Base-by-base conservation (phyloP, 2,113 vertebrate genomes). In the Poeciliopsis prolifica region DNA sequence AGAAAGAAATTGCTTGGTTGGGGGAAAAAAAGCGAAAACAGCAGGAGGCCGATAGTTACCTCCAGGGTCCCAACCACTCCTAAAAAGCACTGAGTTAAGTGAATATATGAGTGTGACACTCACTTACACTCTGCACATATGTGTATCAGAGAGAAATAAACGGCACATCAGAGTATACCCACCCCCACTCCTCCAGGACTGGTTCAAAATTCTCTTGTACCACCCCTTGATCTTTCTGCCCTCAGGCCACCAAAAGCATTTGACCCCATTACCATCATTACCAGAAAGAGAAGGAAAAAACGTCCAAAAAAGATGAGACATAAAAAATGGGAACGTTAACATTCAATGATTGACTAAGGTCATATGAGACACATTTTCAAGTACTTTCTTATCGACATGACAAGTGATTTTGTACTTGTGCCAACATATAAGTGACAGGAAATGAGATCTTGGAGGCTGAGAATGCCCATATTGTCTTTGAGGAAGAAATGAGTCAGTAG, bases 221-320 rank as follows among this genome's bases (percentile, higher is more conserved):
- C 73, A 58, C 76, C 76, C 79, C 67, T 8, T 40, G 31, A 17
- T 78, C 74, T 86, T 48, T 77, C 75, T 88, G 77, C 85, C 88
- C 87, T 30, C 64, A 72, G 83, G 79, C 71, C 58, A 70, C 65
- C 4, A 37, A 83, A 88, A 90, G 81, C 77, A 65, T 87, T 86
- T 83, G 84, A 85, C 77, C 88, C 78, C 48, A 75, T 89, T 90
- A 85, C 82, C 81, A 90, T 87, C 86, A 91, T 90, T 92, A 88
- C 74, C 82, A 85, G 69, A 82, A 75, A 82, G 76, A 81, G 82
- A 3, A 37, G 40, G 44, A 11, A 14, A 17, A 17, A 19, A 58
- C 72, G 72, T 58, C 70, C 8, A 44, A 61, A 33, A 75, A 82
- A 74, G 15, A 75, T 79, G 30, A 74, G 75, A 63, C 58, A 79